Conservation (phyloP, 1,140 invertebrate species). For the Acromyrmex echinatior region DNA sequence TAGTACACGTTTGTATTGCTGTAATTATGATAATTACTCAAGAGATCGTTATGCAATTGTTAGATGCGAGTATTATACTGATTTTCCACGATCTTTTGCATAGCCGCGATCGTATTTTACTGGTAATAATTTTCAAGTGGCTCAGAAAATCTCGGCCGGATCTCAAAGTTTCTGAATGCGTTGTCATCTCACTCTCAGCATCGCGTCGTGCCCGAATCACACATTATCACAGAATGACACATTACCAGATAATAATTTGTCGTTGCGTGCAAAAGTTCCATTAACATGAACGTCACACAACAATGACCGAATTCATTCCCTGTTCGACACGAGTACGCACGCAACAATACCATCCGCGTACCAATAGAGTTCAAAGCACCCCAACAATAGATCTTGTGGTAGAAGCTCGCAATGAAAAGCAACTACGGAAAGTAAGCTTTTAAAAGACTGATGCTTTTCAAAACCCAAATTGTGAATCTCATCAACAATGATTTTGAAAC, state of each 20-base stretch:
- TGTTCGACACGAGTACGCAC: constrained; percentile 62
- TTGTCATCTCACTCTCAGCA: too few relatives aligned
- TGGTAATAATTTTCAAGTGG: not conserved
- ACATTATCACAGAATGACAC: not conserved
- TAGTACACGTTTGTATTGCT: not conserved
- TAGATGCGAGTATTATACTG: constrained; percentile 1
- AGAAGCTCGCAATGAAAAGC: constrained; percentile 38
- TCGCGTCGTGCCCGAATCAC: constrained; percentile 5
- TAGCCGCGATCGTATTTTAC: not conserved
- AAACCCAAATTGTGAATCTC: constrained; percentile 3
- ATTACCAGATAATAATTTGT: constrained; percentile 56
- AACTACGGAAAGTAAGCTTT: constrained; percentile 39
- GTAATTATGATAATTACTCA: constrained; percentile 42
- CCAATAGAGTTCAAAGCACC: constrained; percentile 67
- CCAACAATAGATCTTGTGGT: constrained; percentile 54
- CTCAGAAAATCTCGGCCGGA: not conserved
- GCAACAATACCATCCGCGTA: constrained; percentile 69
- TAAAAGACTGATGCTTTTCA: not conserved
- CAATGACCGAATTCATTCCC: constrained; percentile 68
- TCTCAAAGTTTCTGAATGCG: not conserved
- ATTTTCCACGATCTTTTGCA: not conserved
- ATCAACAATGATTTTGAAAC: not conserved
- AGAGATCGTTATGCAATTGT: constrained; percentile 44
- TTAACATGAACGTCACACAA: constrained; percentile 68
- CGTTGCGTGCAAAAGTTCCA: constrained; percentile 63